These are phyloP conservation scores for Chrysemys picta DNA, from an alignment of 2,113 vertebrate genomes.

Conservation along the genomic window DNA sequence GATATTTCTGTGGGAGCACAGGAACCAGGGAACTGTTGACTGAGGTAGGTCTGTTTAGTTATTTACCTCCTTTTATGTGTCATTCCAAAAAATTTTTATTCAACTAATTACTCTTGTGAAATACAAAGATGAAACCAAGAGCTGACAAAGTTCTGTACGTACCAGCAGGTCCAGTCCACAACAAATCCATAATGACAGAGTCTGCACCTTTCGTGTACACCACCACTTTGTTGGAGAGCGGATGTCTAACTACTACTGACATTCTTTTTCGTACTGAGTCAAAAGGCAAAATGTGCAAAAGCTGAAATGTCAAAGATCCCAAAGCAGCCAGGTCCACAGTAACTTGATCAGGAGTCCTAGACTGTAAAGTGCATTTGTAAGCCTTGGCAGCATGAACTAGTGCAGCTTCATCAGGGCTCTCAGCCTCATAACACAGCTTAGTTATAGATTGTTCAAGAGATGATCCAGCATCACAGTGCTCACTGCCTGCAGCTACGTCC, in stretches of 20 bases:
- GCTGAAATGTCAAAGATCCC: constrained; percentile 83
- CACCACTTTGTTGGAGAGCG: constrained; percentile 86
- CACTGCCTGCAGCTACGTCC: not conserved
- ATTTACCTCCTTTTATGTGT: not conserved
- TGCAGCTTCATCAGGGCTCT: constrained; percentile 83
- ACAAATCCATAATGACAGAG: constrained; percentile 88
- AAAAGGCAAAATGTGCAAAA: constrained; percentile 92
- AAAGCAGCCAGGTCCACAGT: constrained; percentile 85
- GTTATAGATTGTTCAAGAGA: not conserved
- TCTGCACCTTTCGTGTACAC: constrained; percentile 96
- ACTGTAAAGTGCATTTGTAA: constrained; percentile 82
- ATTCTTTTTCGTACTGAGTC: constrained; percentile 92
- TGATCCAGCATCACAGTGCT: not conserved
- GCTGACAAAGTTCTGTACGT: not conserved
- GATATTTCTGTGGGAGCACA: not conserved
- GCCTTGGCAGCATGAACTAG: constrained; percentile 84
- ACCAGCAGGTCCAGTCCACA: constrained; percentile 73
- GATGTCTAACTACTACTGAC: constrained; percentile 94
- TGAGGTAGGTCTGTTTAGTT: not conserved
- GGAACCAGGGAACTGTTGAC: not conserved
- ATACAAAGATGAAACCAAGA: not conserved
- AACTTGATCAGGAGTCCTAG: constrained; percentile 86
- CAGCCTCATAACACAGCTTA: constrained; percentile 82
- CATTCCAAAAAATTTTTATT: not conserved
- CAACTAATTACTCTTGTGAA: not conserved